Evolutionary conservation across 2,113 vertebrate species (phyloP), one percentile per base, ranked within the genome.

Genomic region (Pelodiscus sinensis): DNA sequence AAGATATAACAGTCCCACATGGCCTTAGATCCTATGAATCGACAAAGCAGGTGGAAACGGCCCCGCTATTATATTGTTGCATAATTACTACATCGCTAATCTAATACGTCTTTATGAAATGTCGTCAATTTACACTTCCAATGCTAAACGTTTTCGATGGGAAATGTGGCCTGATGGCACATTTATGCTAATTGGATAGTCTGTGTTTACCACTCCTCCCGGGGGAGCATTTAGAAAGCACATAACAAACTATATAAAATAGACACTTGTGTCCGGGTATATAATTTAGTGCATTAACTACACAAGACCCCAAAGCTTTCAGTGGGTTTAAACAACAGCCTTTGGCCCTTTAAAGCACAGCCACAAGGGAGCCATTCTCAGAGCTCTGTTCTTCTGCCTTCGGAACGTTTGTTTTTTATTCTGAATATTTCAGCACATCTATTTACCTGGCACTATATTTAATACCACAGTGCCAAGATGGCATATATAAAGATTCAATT

Each of bases 401-500:
- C 97, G 96, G 96, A 98, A 98, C 97, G 98, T 98, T 98, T 98
- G 97, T 98, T 98, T 98, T 98, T 98, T 98, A 98, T 98, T 98
- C 98, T 98, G 97, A 98, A 98, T 98, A 98, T 98, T 98, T 97
- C 97, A 97, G 97, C 97, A 98, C 97, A 98, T 98, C 97, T 98
- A 98, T 98, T 98, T 98, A 98, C 98, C 97, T 98, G 97, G 97
- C 97, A 98, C 98, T 98, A 98, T 98, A 98, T 98, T 98, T 98
- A 98, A 97, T 97, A 95, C 97, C 98, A 98, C 97, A 97, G 97
- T 96, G 97, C 98, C 97, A 98, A 98, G 98, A 98, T 98, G 97
- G 97, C 97, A 98, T 97, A 97, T 98, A 98, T 98, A 98, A 98
- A 98, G 97, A 98, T 98, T 98, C 98, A 98, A 98, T 98, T 98